phyloP scores from a whole-genome alignment of 2,797 vertebrate genomes.

The Enteromius argenteus region DNA sequence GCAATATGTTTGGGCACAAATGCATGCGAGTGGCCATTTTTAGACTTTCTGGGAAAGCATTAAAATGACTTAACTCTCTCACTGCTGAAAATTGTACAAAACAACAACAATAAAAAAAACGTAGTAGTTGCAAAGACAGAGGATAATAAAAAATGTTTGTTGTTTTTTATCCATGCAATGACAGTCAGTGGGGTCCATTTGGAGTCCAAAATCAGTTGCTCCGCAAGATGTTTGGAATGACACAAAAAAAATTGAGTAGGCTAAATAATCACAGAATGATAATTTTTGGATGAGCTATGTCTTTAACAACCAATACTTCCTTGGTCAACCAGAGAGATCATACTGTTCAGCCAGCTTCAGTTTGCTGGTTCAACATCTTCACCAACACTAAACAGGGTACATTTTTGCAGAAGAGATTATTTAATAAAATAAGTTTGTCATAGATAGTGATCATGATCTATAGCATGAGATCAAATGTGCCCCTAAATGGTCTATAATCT shows the following conservation, averaged over 20 bases:
- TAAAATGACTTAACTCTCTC: slow-evolving; percentile 52
- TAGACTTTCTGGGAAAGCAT: slow-evolving; percentile 69
- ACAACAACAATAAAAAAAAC: neutral
- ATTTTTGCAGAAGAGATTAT: neutral
- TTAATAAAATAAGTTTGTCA: slow-evolving; percentile 33
- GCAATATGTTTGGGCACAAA: slow-evolving; percentile 71
- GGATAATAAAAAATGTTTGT: neutral
- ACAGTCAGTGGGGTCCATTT: neutral
- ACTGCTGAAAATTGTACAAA: slow-evolving; percentile 46
- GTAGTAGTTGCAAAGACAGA: neutral
- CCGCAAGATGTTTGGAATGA: neutral
- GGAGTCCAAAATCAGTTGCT: neutral
- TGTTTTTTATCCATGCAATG: neutral
- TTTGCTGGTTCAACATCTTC: neutral
- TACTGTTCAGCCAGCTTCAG: neutral
- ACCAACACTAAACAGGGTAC: neutral
- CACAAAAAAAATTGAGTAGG: neutral
- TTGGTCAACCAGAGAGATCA: neutral
- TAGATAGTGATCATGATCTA: slow-evolving; percentile 36
- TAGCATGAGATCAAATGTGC: slow-evolving; percentile 35
- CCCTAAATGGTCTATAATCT: slow-evolving; percentile 41
- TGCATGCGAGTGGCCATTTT: slow-evolving; percentile 61
- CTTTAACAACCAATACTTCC: neutral
- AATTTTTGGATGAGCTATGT: neutral
- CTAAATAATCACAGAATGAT: neutral